Percentiles rank a stretch among this genome's conserved stretches.
Conservation (phyloP, 2,888 invertebrate genomes). For the Dynastes maya region DNA sequence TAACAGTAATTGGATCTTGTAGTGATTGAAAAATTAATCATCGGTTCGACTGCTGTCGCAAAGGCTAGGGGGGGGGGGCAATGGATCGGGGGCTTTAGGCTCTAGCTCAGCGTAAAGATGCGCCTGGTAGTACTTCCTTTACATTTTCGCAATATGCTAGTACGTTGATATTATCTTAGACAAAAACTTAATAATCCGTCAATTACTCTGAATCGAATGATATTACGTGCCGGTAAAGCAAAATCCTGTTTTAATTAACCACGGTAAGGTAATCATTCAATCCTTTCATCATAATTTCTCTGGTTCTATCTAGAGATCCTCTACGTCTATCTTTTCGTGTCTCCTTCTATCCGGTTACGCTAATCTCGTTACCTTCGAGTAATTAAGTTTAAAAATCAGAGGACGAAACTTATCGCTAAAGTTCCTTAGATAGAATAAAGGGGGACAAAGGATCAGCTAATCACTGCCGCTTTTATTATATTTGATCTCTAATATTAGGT, state of each 20-base stretch:
- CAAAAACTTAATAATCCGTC: slow-evolving; percentile 14
- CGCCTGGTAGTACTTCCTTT: no score
- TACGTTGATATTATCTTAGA: no score
- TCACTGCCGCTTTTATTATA: slow-evolving; percentile 1
- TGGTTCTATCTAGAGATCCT: background rate
- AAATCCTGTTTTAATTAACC: slow-evolving; percentile 47
- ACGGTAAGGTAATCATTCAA: slow-evolving; percentile 46
- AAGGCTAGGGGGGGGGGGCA: no score
- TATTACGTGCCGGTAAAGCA: slow-evolving; percentile 24
- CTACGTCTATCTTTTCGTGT: slow-evolving; percentile 7
- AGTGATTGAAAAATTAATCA: no score
- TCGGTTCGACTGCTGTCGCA: no score
- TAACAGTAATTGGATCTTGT: no score
- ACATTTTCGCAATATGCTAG: no score
- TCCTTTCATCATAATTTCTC: slow-evolving; percentile 33
- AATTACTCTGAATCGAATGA: slow-evolving; percentile 27
- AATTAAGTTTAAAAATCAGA: slow-evolving; percentile 50
- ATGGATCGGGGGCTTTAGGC: no score
- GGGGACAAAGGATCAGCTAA: slow-evolving; percentile 4
- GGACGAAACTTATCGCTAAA: slow-evolving; percentile 39
- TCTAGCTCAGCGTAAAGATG: no score
- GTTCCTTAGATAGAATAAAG: slow-evolving; percentile 19
- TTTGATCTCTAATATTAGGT: background rate
- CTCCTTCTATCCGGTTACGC: slow-evolving; percentile 16
- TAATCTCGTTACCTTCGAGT: slow-evolving; percentile 46